Evolutionary conservation across 1,140 invertebrate species (phyloP), one percentile per base, ranked within the genome.

Genomic region (Caerostris extrusa): DNA sequence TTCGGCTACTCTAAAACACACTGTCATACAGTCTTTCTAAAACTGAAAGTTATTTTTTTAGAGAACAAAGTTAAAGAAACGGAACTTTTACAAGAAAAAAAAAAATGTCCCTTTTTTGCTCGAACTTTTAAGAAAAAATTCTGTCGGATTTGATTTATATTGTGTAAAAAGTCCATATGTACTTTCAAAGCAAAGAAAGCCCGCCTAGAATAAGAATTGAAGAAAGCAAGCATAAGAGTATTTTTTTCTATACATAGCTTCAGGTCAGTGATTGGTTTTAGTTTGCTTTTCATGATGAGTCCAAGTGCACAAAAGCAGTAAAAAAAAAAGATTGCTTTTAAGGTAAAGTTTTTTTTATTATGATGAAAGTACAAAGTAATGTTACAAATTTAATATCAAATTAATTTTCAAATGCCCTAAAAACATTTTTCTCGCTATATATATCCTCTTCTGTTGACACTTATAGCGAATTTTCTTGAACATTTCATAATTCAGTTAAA

Each of bases 91-190:
- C 34, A 34, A 34, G 34, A 12, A 53, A 50, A 77, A 77, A n/a
- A n/a, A 50, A 77, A 77, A 77, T 53, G 8, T 77, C 34, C 53
- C 7, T 77, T 12, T 77, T 77, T 50, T 7, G 19, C 34, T 53
- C 34, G 19, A 12, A 53, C 34, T 67, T 77, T 77, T 8, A 50
- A 34, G 2, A 34, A 34, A 34, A 77, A 77, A 77, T 10, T 34
- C 8, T 50, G 34, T 77, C 71, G 71, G 71, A 77, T 77, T 77
- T 77, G 71, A 77, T 77, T 77, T 77, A 77, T 77, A 77, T 77
- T 77, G 71, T 50, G 19, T 12, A 77, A 50, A 53, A 77, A 77
- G 34, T 50, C 10, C 12, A 34, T 77, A 77, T 77, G 34, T 77
- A 77, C 7, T 77, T 12, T 53, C 7, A 50, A 53, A 77, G 71